Evolutionary conservation across 2,113 vertebrate genomes (phyloP), one percentile per base, ranked within the genome.

Genomic region (Paramisgurnus dabryanus): DNA sequence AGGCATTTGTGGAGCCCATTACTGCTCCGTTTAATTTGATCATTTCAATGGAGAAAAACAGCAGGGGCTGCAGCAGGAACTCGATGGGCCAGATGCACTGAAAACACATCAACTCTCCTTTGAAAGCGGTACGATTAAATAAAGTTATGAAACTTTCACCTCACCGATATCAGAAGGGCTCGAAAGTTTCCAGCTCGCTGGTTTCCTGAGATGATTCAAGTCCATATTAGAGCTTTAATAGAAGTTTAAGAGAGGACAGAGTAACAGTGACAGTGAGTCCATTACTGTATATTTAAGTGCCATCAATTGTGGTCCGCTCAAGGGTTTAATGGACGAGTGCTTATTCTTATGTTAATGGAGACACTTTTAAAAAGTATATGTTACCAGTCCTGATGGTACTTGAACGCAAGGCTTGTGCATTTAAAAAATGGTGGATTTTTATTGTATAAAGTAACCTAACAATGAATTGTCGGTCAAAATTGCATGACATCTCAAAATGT

Each of bases 21-120:
- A 61, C 55, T 4, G 55, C 71, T 27, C 55, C 6, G 11, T 73
- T 73, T 75, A 64, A 75, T 75, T 75, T 75, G 72, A 64, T 63
- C 8, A 75, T 64, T 75, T 75, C 60, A 45, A 47, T 63, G 72
- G 72, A 47, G 17, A 64, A 64, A 70, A 75, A 13, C 58, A 75
- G 58, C 72, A 75, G 72, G 72, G 22, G 41, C 43, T 75, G 57
- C 58, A 45, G 18, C 1, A 13, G 41, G 40, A 75, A 49, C 17
- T 64, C 58, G 64, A 75, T 17, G 11, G 60, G 43, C 58, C 58
- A 63, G 72, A 75, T 75, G 57, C 8, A 13, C 72, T 34, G 57
- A 18, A 58, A 34, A 49, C 43, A 75, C 43, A 47, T 49, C 58
- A 47, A 17, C 7, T 64, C n/a, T 63, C 58, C 41, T 73, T 60